Base-by-base conservation (phyloP, 2,888 invertebrate genomes). In the Morpho deidamia region DNA sequence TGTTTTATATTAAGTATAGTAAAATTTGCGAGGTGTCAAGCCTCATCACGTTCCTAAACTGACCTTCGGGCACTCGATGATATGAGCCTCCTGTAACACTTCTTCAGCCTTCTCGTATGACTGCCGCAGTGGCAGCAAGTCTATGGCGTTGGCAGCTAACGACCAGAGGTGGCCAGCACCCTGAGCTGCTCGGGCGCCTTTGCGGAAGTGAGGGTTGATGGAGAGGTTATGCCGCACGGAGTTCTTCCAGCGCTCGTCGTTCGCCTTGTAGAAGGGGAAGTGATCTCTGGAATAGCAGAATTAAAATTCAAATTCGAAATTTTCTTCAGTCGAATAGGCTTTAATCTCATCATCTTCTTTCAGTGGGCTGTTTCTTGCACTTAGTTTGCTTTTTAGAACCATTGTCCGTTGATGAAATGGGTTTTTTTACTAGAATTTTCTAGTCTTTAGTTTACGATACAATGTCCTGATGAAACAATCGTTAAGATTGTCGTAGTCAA, bases 241-340 rank as follows among this genome's bases (percentile, higher is more conserved):
- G 74, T 97, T 97, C 83, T 97, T 97, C 97, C 97, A 97, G 68
- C 96, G 93, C 74, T 97, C 97, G 68, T 97, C 97, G 71, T 96
- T 95, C 40, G 95, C 95, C 76, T 96, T 96, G 89, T 96, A 97
- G 78, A 93, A 97, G 0, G 96, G 96, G 81, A 95, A 97, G 57
- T 94, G 95, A 71, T 96, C 95, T 4, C 97, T 97, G 85, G 66
- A 90, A 39, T 37, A 37, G n/a, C n/a, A n/a, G n/a, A n/a, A n/a
- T n/a, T n/a, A 14, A 14, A 14, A 14, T 14, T 14, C 14, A 14
- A 14, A 4, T 2, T 14, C 14, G 1, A 14, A 14, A 14, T 14
- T 4, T 14, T 14, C 14, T 14, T 14, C 14, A 14, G 1, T 14
- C 14, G 1, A 14, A n/a, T n/a, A n/a, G n/a, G n/a, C n/a, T n/a